These are phyloP conservation scores for Megaleporinus macrocephalus DNA, from an alignment of 2,113 vertebrate genomes.

Conservation along the genomic window DNA sequence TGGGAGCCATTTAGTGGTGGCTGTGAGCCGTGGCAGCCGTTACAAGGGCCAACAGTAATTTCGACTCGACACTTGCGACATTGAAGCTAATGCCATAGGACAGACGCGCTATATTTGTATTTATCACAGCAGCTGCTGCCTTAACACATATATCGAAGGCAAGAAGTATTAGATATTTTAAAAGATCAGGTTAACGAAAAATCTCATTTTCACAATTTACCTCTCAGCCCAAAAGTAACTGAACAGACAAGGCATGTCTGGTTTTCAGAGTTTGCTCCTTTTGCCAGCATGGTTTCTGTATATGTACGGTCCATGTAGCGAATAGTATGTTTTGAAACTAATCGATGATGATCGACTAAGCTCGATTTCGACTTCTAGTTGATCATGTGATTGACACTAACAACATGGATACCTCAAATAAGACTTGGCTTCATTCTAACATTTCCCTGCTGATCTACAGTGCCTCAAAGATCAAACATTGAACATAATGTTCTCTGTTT, in stretches of 20 bases:
- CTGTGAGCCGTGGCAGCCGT: slow-evolving; percentile 17
- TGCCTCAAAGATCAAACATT: too few species aligned
- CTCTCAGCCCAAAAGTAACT: not conserved
- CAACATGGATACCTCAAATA: too few species aligned
- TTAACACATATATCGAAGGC: slow-evolving; percentile 5
- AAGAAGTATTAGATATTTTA: not conserved
- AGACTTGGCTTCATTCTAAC: too few species aligned
- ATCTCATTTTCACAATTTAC: not conserved
- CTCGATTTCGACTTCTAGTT: too few species aligned
- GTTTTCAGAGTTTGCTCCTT: not conserved
- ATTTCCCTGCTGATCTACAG: too few species aligned
- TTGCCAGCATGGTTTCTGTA: too few species aligned
- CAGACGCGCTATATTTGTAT: slow-evolving; percentile 29
- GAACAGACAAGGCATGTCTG: not conserved
- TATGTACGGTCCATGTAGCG: too few species aligned
- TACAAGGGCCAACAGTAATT: slow-evolving; percentile 33
- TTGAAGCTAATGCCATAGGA: slow-evolving; percentile 25
- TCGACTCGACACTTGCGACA: not conserved
- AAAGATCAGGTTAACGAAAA: not conserved
- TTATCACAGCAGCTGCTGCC: not conserved
- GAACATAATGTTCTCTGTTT: too few species aligned
- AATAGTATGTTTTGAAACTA: too few species aligned
- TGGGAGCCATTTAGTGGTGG: slow-evolving; percentile 11
- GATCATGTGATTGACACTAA: too few species aligned
- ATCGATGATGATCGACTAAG: too few species aligned